Percentiles rank a stretch among this genome's conserved stretches.
These are phyloP conservation scores for Anguilla marmorata DNA, from an alignment of 2,797 vertebrate species.

Conservation along the genomic window DNA sequence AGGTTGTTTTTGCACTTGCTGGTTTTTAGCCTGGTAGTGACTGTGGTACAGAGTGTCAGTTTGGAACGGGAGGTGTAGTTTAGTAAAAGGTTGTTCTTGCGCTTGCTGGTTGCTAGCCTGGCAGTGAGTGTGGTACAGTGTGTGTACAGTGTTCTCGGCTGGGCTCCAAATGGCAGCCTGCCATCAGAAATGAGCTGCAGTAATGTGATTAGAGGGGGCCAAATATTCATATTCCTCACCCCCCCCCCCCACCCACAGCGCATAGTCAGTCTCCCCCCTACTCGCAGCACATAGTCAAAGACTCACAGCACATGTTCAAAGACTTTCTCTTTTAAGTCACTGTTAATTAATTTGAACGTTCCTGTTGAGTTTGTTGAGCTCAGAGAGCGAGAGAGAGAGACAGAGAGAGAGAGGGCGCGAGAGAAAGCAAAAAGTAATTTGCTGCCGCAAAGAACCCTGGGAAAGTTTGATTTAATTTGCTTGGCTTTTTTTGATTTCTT, in stretches of 20 bases:
- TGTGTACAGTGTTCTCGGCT: neutral
- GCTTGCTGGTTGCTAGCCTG: neutral
- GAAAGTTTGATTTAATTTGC: neutral
- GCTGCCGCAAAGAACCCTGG: neutral
- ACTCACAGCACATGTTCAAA: neutral
- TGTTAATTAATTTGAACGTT: slow-evolving; percentile 15
- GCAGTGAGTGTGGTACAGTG: neutral
- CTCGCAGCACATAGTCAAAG: neutral
- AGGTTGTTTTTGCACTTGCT: neutral
- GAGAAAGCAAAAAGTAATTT: neutral
- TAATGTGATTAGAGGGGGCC: neutral
- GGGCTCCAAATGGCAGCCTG: neutral
- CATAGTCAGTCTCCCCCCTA: neutral
- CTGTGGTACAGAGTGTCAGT: neutral
- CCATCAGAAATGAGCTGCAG: neutral
- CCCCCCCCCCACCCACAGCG: neutral
- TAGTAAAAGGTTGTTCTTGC: neutral
- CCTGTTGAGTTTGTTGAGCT: slow-evolving; percentile 1
- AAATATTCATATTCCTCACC: neutral
- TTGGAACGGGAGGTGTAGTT: neutral
- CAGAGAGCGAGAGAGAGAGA: neutral
- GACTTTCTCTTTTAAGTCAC: slow-evolving; percentile 5
- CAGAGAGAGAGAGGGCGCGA: neutral
- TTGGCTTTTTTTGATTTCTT: neutral
- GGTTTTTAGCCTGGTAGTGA: neutral